Percentiles rank a stretch among this genome's conserved stretches.
phyloP scores from a whole-genome alignment of 2,888 invertebrate species.

The Byasa hedistus region DNA sequence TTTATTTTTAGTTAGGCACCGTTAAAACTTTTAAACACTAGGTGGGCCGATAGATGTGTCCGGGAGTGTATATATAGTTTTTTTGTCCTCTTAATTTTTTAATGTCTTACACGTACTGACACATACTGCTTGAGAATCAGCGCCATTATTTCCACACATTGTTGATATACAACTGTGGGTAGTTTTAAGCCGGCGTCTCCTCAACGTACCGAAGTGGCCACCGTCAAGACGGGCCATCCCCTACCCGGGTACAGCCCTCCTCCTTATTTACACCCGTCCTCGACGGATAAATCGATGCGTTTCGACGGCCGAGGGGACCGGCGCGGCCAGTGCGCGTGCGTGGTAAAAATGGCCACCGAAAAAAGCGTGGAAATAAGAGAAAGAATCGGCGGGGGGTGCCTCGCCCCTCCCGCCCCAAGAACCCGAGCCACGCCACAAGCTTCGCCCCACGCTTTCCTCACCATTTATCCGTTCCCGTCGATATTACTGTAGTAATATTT shows the following conservation, averaged over 20 bases:
- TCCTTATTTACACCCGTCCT: constrained; percentile 61
- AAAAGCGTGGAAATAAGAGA: constrained; percentile 76
- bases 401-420: constrained; percentile 44
- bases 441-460: background rate
- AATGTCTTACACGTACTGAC: too few relatives aligned
- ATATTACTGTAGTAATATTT: too few relatives aligned
- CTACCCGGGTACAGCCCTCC: constrained; percentile 39
- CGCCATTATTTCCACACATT: too few relatives aligned
- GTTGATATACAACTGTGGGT: background rate
- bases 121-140: too few relatives aligned
- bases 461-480: background rate
- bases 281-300: constrained; percentile 69
- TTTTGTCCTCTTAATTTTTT: too few relatives aligned
- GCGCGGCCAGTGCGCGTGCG: constrained; percentile 62
- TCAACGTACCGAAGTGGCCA: constrained; percentile 34
- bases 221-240: constrained; percentile 42
- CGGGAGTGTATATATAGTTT: too few relatives aligned
- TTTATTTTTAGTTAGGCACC: too few relatives aligned
- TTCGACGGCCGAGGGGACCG: constrained; percentile 41
- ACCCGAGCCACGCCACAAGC: constrained; percentile 42
- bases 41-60: too few relatives aligned
- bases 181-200: background rate
- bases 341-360: constrained; percentile 73
- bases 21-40: too few relatives aligned
- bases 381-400: constrained; percentile 62